Base-by-base conservation (phyloP, 2,888 invertebrate species). In the Tolmerus cingulatus region DNA sequence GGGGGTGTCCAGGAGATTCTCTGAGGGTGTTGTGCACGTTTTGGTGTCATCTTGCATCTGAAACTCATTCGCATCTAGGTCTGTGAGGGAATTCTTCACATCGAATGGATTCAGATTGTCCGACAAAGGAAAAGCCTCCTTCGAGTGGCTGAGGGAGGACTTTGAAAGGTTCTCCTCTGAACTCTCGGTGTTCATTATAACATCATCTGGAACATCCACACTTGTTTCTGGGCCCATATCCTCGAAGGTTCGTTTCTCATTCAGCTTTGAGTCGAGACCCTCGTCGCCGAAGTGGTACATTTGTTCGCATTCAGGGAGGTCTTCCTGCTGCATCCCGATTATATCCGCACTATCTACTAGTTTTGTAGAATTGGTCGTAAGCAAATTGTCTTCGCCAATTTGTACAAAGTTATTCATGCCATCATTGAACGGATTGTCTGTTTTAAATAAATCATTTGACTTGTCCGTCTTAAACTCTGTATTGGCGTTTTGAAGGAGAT, bases 221-320 rank as follows among this genome's bases (percentile, higher is more conserved):
- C 96, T 95, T 0, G 96, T 96, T 93, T 96, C 96, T 0, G 96
- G 96, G 3, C 96, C 96, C 89, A 96, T 94, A 92, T 96, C 95
- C 90, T 95, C 95, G 55, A 79, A 87, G 12, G 43, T 40, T 81
- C 57, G 55, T 27, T 86, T 78, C 5, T 86, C 86, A 66, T 46
- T 78, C 12, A 23, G 9, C 27, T 77, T 78, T 40, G 37, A 8
- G 7, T 86, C 43, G 40, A 40, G 55, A 37, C 27, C 74, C 27
- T 51, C 57, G 40, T 77, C 78, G 8, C 30, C 79, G 40, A 77
- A 86, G 19, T 85, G 2, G 46, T 74, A 74, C 12, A 81, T 43
- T 81, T 74, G 66, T 74, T 86, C 85, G 27, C 74, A 74, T 85
- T 82, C 66, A 12, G 82, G 82, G 2, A 82, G 66, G 16, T 82